A percentile compares a stretch with the other conserved stretches of the same genome.
Conservation (phyloP, 2,797 vertebrate species). For the Pogoniulus pusillus region DNA sequence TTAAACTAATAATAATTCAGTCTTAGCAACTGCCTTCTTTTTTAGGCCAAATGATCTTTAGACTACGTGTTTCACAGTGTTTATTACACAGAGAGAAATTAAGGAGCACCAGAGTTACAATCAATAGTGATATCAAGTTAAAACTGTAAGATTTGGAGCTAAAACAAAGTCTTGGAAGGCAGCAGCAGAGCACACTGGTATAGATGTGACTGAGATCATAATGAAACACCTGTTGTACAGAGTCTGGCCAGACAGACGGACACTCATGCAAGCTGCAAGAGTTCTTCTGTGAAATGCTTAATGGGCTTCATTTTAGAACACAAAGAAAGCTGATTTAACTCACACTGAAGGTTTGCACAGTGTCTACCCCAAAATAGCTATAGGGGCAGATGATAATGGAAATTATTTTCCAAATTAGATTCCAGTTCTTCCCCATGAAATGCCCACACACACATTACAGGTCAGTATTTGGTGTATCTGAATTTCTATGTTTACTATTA, state of each 20-base stretch:
- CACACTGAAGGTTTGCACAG: not conserved
- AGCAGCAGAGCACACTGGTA: not conserved
- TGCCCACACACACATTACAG: accelerated
- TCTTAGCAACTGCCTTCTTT: not conserved
- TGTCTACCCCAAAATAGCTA: not conserved
- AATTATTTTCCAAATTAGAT: not conserved
- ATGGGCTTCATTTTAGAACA: not conserved
- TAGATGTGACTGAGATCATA: not conserved
- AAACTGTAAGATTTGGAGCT: not conserved
- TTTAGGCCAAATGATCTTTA: not conserved
- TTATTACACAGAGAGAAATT: not conserved
- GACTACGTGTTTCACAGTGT: not conserved
- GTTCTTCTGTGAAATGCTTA: not conserved
- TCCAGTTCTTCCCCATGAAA: not conserved
- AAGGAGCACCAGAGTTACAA: not conserved
- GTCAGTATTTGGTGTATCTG: not conserved
- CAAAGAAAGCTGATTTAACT: not conserved
- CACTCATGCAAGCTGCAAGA: not conserved
- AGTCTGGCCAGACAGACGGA: constrained; percentile 11
- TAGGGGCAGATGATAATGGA: not conserved
- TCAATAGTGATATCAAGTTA: not conserved
- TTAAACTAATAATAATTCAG: not conserved
- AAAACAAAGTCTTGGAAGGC: not conserved
- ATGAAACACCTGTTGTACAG: constrained; percentile 32
- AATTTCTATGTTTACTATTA: not conserved